phyloP scores from a whole-genome alignment of 2,888 invertebrate genomes.

The Mythimna ferrago region DNA sequence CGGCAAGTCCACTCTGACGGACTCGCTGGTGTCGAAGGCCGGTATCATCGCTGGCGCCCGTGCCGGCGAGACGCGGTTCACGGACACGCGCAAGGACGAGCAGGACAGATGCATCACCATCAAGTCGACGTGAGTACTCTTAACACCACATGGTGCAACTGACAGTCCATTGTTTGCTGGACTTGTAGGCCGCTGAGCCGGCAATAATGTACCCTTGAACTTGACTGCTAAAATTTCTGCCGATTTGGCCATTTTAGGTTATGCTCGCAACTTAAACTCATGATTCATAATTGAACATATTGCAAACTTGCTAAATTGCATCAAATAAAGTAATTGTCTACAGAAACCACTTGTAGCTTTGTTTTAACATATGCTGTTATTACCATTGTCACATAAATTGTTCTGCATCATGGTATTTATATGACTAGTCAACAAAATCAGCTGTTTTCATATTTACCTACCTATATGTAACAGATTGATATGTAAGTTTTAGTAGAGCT shows the following conservation, averaged over 20 bases:
- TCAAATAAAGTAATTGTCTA: neutral
- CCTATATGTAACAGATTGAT: neutral
- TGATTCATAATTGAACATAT: neutral
- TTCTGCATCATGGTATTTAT: slow-evolving; percentile 26
- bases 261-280: neutral
- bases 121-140: slow-evolving; percentile 98
- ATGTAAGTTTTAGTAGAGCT: neutral
- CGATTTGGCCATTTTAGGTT: slow-evolving; percentile 35
- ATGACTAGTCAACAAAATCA: slow-evolving; percentile 18
- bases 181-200: slow-evolving; percentile 13
- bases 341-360: slow-evolving; percentile 8
- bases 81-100: slow-evolving; percentile 99
- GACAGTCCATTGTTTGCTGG: slow-evolving; percentile 63
- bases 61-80: slow-evolving; percentile 99
- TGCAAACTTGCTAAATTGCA: neutral
- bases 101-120: slow-evolving; percentile 99
- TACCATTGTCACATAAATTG: slow-evolving; percentile 20
- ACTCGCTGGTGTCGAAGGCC: slow-evolving; percentile 99
- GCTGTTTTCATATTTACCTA: slow-evolving; percentile 26
- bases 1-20: slow-evolving; percentile 99
- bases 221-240: slow-evolving; percentile 36
- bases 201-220: slow-evolving; percentile 62
- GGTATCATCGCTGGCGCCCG: slow-evolving; percentile 99
- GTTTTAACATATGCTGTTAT: neutral
- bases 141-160: slow-evolving; percentile 72